Evolutionary conservation across 2,797 vertebrate genomes (phyloP).

Genomic region (Oreochromis mossambicus): DNA sequence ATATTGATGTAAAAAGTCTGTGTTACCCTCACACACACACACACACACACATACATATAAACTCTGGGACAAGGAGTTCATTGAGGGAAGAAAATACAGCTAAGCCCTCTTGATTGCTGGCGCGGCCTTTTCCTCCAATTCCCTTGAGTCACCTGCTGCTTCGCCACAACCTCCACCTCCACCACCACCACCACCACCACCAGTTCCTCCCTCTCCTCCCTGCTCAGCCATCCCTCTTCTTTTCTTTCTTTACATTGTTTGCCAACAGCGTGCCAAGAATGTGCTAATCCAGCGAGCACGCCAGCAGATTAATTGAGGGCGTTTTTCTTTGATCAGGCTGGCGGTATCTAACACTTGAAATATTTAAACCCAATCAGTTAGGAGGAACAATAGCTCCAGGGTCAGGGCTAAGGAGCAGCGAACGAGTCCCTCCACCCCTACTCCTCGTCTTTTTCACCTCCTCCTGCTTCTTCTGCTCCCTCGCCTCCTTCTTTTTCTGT

Average conservation of each 20-base stretch:
- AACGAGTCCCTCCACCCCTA: neutral
- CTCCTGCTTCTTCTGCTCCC: neutral
- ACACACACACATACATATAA: neutral
- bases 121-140: slow-evolving; percentile 22
- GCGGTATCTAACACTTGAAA: slow-evolving; percentile 64
- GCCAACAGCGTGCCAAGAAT: slow-evolving; percentile 36
- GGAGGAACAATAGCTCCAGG: slow-evolving; percentile 62
- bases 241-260: slow-evolving; percentile 27
- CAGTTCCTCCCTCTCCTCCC: neutral
- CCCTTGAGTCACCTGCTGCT: slow-evolving; percentile 45
- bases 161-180: neutral
- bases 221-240: neutral
- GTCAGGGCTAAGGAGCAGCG: slow-evolving; percentile 51
- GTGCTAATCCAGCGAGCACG: slow-evolving; percentile 42
- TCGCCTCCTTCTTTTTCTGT: slow-evolving; percentile 36
- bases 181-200: neutral
- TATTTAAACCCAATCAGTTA: slow-evolving; percentile 84
- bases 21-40: neutral
- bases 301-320: slow-evolving; percentile 39
- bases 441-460: neutral
- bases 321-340: slow-evolving; percentile 38
- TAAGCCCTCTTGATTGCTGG: slow-evolving; percentile 47
- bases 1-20: slow-evolving; percentile 38
- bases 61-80: slow-evolving; percentile 50
- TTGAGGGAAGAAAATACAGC: slow-evolving; percentile 39